Base-by-base conservation (phyloP, 2,888 invertebrate species). In the Sthenelais limicola region DNA sequence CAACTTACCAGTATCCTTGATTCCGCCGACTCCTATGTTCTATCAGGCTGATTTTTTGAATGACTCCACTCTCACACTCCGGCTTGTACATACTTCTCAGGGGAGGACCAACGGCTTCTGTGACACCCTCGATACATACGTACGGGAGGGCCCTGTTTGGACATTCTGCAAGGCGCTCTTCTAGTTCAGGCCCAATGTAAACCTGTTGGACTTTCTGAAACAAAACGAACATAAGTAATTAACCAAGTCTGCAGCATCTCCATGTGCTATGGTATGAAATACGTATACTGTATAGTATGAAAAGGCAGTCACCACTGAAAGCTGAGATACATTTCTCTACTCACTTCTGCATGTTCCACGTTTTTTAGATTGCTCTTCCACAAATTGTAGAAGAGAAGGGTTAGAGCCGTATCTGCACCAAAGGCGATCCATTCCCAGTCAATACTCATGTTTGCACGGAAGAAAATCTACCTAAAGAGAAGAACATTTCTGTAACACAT, bases 1-100 rank as follows among this genome's bases (percentile, higher is more conserved):
- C 9, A n/a, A 68, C 77, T 32, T 32, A 77, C 78, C 78, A 78
- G 21, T 56, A 72, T 21, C 76, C 77, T 18, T 74, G 66, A 9
- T 68, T 62, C 47, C 76, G 30, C 51, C 73, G 72, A 32, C 75
- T 72, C 38, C 68, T 73, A 70, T 78, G 78, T 68, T 78, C 77
- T 7, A 73, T 32, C 15, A 76, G 56, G 33, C 43, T 48, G 26
- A 71, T 35, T 9, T 62, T 43, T 32, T 74, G 73, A 18, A 78
- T 72, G 47, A 78, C 74, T 5, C 78, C 77, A 12, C 58, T 28
- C 24, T 68, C 58, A 35, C 48, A 67, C 21, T 71, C 35, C 1
- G 54, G 38, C 26, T 68, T 54, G 67, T 49, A 72, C 48, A 69
- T 67, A 26, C 77, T 76, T 33, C 38, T 24, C n/a, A 73, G 56